Conservation (phyloP, 1,140 invertebrate genomes). For the Macrocentrus cingulum region DNA sequence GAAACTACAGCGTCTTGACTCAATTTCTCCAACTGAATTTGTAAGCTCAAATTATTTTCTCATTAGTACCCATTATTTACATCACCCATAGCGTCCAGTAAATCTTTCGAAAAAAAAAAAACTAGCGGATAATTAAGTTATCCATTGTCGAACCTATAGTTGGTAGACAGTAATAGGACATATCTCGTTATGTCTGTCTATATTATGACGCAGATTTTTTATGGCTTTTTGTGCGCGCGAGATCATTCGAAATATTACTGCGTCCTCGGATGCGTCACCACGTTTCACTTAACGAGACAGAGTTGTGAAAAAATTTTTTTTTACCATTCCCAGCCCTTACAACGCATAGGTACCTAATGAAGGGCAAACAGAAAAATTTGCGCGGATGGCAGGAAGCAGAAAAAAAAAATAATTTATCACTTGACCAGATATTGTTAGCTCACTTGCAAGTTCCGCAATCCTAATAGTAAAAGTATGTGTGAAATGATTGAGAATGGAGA, state of each 20-base stretch:
- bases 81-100: too few species aligned
- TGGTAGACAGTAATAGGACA: constrained; percentile 56
- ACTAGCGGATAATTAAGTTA: constrained; percentile 60
- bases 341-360: too few species aligned
- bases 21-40: constrained; percentile 45
- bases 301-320: constrained; percentile 51
- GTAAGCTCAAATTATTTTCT: constrained; percentile 39
- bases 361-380: too few species aligned
- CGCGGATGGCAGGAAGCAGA: too few species aligned
- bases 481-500: constrained; percentile 56
- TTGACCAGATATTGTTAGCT: constrained; percentile 45
- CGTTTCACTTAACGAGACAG: constrained; percentile 48
- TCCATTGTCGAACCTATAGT: constrained; percentile 45
- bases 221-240: constrained; percentile 55
- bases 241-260: constrained; percentile 56
- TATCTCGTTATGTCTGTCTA: constrained; percentile 55
- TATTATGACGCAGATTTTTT: constrained; percentile 56
- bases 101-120: too few species aligned
- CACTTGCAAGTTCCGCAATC: constrained; percentile 52
- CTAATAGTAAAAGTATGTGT: constrained; percentile 59
- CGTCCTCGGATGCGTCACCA: constrained; percentile 43
- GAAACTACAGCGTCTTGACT: constrained; percentile 38
- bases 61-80: constrained; percentile 2
- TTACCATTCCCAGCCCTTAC: constrained; percentile 37
- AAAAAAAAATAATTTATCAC: too few species aligned